Percentiles rank a stretch among this genome's conserved stretches.
These are phyloP conservation scores for Grammomys surdaster DNA, from an alignment of 2,113 vertebrate genomes.

Conservation along the genomic window DNA sequence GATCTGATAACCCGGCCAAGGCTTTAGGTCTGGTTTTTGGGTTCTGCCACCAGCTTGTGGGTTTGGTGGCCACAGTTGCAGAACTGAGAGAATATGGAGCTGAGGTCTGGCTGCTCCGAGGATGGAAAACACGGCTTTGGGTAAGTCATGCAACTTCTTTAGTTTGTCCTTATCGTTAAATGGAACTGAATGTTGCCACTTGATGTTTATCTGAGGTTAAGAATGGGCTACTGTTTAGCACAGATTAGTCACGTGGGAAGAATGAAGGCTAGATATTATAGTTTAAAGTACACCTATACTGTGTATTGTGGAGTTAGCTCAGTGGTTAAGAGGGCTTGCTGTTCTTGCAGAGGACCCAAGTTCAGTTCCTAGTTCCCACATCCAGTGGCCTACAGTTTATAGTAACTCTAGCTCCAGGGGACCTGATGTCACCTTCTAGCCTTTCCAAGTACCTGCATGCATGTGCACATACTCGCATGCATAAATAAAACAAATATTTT, in stretches of 20 bases:
- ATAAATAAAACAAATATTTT: neutral
- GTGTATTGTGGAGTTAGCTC: neutral
- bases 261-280: neutral
- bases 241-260: neutral
- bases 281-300: neutral
- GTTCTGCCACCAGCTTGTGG: neutral
- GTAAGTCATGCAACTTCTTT: neutral
- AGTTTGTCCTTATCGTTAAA: neutral
- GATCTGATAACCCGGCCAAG: neutral
- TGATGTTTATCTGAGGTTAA: neutral
- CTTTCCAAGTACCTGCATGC: neutral
- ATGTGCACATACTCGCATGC: neutral
- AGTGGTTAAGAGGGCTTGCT: neutral
- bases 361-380: neutral
- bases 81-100: neutral
- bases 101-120: neutral
- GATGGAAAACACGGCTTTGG: neutral
- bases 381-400: neutral
- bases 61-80: neutral
- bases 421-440: neutral
- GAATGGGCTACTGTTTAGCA: neutral
- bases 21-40: neutral
- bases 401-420: neutral
- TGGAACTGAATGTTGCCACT: neutral
- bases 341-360: neutral